phyloP scores from a whole-genome alignment of 2,888 invertebrate species.

The Pyrochroa serraticornis region DNA sequence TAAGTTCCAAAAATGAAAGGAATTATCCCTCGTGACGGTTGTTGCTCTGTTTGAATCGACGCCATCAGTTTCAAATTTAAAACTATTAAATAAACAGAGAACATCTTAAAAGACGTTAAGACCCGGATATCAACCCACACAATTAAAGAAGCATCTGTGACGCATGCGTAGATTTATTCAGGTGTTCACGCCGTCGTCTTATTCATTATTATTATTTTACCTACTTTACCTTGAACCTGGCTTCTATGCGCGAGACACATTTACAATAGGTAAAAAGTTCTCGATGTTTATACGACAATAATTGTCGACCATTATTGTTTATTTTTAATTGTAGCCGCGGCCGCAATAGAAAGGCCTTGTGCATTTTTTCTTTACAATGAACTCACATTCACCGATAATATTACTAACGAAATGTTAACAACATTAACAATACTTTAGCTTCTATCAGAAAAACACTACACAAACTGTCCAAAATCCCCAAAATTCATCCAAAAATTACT shows the following conservation, averaged over 20 bases:
- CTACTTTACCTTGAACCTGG: constrained; percentile 39
- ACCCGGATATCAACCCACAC: constrained; percentile 37
- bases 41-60: neutral
- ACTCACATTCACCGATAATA: constrained; percentile 30
- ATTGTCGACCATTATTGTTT: constrained; percentile 26
- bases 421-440: no score
- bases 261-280: constrained; percentile 29
- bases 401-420: constrained; percentile 9
- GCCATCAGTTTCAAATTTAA: neutral
- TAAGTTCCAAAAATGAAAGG: neutral
- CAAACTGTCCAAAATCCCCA: no score
- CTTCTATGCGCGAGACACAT: constrained; percentile 31
- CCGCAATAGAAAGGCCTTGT: constrained; percentile 36
- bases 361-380: constrained; percentile 32
- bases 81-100: constrained; percentile 4
- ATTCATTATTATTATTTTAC: constrained; percentile 39
- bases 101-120: constrained; percentile 12
- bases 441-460: no score
- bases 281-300: constrained; percentile 21
- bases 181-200: constrained; percentile 35
- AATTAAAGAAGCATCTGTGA: constrained; percentile 24
- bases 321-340: constrained; percentile 29
- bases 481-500: no score
- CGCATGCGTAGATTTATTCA: constrained; percentile 38
- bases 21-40: no score